Evolutionary conservation across 2,888 invertebrate genomes (phyloP), one percentile per base, ranked within the genome.

Genomic region (Hedychridium roseum): DNA sequence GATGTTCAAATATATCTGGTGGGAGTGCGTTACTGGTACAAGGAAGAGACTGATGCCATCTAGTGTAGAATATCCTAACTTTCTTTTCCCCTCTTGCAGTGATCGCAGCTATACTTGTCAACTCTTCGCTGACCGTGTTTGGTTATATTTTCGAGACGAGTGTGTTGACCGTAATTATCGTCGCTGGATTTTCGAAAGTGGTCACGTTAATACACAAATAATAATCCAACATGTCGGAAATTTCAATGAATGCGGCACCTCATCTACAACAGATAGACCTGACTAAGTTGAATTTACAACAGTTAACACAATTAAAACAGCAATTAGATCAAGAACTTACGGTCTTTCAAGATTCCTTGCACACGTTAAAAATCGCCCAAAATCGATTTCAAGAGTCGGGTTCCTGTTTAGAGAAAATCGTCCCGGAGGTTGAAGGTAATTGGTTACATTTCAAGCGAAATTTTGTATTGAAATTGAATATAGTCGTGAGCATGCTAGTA

Each of bases 321-420:
- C 93, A 94, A 81, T 82, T 95, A 60, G 94, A 95, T 79, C 89
- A 91, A 90, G 97, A 97, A 79, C 82, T 97, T 50, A 85, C 84
- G 65, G 86, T 96, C 35, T 93, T 96, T 77, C 91, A 92, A 83
- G 93, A 93, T 60, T 97, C 97, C 0, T 79, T 96, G 58, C 89
- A 91, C 72, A 91, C 92, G 15, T 82, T 97, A 45, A 94, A 96
- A 81, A 85, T 91, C 71, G 95, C 94, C 4, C 94, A 96, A 79
- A 85, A 84, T 21, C 96, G 95, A 82, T 97, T 94, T 80, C 87
- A 88, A 48, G 91, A 91, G 70, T 95, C 95, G 1, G 90, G 90
- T 38, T 92, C 92, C 70, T 89, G 89, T 67, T 83, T 94, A 38
- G 90, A 91, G 52, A 89, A 90, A 80, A 83, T 95, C 45, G 88